Evolutionary conservation across 2,888 invertebrate species (phyloP).

Genomic region (Cartodere bifasciata): DNA sequence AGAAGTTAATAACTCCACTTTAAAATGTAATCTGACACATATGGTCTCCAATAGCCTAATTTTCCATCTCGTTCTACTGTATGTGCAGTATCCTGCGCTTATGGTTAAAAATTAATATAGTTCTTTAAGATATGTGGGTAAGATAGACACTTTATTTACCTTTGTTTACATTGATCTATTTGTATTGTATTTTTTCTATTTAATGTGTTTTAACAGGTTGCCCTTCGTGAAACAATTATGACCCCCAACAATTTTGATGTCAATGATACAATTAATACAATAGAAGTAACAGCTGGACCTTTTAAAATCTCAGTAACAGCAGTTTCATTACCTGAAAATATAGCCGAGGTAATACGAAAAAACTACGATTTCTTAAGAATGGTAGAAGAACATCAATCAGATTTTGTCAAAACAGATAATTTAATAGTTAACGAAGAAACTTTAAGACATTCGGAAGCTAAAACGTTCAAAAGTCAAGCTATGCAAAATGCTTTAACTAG

Average conservation of each 20-base stretch:
- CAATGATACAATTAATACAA: constrained; percentile 38
- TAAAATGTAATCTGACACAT: too few species aligned
- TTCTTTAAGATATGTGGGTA: too few species aligned
- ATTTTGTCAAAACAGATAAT: constrained; percentile 20
- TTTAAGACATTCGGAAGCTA: constrained; percentile 14
- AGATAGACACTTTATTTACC: too few species aligned
- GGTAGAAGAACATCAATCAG: constrained; percentile 33
- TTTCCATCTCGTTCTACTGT: too few species aligned
- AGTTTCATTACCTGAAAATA: constrained; percentile 57
- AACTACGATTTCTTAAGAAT: constrained; percentile 59
- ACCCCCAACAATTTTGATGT: constrained; percentile 64
- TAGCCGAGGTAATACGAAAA: constrained; percentile 58
- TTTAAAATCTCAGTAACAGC: constrained; percentile 57
- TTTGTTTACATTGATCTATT: too few species aligned
- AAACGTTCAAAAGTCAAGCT: constrained; percentile 22
- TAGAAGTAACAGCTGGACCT: constrained; percentile 15
- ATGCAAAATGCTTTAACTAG: too few species aligned
- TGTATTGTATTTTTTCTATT: too few species aligned
- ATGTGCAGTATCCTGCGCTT: too few species aligned
- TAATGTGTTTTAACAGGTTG: too few species aligned
- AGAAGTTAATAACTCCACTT: too few species aligned
- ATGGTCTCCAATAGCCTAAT: too few species aligned
- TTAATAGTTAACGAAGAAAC: constrained; percentile 24
- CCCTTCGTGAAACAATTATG: constrained; percentile 88
- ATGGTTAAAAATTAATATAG: too few species aligned